A percentile compares a stretch with the other conserved stretches of the same genome.
These are phyloP conservation scores for Gallinago undulata DNA, from an alignment of 2,113 vertebrate species.

Conservation along the genomic window DNA sequence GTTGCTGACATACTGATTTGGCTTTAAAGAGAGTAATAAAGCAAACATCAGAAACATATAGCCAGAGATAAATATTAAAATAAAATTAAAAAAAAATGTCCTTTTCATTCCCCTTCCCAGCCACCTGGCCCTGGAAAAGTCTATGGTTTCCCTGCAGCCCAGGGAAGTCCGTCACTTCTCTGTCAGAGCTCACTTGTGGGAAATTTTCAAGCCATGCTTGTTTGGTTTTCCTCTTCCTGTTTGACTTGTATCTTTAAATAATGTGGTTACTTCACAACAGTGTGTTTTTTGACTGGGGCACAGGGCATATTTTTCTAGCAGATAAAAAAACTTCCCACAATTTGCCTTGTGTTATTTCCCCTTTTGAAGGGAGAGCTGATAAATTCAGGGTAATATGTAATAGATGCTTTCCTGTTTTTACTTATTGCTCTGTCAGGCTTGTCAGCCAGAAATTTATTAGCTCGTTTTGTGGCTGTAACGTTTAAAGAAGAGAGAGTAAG, in stretches of 20 bases:
- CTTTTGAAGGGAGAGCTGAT: constrained; percentile 72
- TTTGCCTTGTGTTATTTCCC: constrained; percentile 82
- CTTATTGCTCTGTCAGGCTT: constrained; percentile 68
- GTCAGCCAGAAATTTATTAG: constrained; percentile 60
- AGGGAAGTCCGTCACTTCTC: neutral
- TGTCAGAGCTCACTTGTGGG: constrained; percentile 62
- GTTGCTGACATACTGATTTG: neutral
- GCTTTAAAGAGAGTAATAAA: neutral
- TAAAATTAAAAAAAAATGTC: neutral
- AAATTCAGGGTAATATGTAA: constrained; percentile 72
- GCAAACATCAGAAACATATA: rapidly evolving
- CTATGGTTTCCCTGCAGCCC: neutral
- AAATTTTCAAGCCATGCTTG: constrained; percentile 74
- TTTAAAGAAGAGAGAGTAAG: constrained; percentile 34
- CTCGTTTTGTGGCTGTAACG: constrained; percentile 53
- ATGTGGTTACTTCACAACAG: constrained; percentile 77
- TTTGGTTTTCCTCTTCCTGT: constrained; percentile 82
- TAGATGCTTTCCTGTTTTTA: constrained; percentile 82
- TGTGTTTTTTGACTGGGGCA: constrained; percentile 76
- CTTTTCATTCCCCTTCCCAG: neutral
- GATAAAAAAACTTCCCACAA: constrained; percentile 80
- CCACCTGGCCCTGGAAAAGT: neutral
- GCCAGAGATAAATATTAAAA: neutral
- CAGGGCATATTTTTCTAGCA: constrained; percentile 78
- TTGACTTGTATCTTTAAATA: constrained; percentile 78